Percentiles rank a stretch among this genome's conserved stretches.
Evolutionary conservation across 2,113 vertebrate genomes (phyloP).

Genomic region (Clarias magur): DNA sequence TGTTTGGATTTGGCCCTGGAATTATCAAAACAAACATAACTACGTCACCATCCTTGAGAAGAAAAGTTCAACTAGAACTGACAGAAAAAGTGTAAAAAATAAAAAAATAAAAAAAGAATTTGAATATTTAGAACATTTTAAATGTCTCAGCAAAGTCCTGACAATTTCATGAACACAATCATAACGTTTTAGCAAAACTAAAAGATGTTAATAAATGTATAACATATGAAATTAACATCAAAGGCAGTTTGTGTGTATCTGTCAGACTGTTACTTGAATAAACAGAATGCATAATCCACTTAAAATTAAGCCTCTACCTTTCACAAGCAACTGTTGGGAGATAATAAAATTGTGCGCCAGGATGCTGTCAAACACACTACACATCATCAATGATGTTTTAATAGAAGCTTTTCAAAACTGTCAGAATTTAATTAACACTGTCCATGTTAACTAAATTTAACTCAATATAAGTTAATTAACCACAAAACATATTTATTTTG

Average conservation of each 20-base stretch:
- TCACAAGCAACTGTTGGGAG: neutral
- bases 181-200: neutral
- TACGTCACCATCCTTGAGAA: neutral
- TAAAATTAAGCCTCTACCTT: slow-evolving; percentile 23
- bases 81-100: neutral
- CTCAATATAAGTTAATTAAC: slow-evolving; percentile 27
- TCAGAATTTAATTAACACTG: slow-evolving; percentile 39
- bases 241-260: neutral
- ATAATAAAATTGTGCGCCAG: slow-evolving; percentile 30
- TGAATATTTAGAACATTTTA: neutral
- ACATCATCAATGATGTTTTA: slow-evolving; percentile 29
- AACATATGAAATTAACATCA: neutral
- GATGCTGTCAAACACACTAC: slow-evolving; percentile 10
- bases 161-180: neutral
- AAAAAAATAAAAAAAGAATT: neutral
- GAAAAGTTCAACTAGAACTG: neutral
- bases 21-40: neutral
- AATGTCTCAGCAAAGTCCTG: neutral
- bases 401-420: slow-evolving; percentile 27
- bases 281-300: slow-evolving; percentile 26
- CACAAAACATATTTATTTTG: slow-evolving; percentile 37
- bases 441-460: slow-evolving; percentile 34
- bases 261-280: neutral
- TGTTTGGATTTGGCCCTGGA: neutral
- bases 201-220: neutral